These are phyloP conservation scores for Actenoides lindsayi DNA, from an alignment of 2,113 vertebrate genomes.

Conservation along the genomic window DNA sequence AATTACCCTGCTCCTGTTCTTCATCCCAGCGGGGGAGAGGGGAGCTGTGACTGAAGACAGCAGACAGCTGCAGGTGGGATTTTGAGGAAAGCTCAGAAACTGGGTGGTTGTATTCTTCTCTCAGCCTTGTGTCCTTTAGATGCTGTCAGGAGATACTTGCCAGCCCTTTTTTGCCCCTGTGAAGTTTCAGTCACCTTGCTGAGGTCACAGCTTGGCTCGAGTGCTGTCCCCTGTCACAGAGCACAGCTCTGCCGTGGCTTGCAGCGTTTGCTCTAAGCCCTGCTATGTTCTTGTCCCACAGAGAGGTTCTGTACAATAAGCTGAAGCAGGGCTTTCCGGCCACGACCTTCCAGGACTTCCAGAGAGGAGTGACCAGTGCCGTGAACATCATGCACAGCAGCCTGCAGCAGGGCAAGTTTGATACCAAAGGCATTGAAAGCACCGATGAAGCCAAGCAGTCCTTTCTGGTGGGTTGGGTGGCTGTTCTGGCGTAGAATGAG, in stretches of 20 bases:
- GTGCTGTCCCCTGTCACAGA: not conserved
- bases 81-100: not conserved
- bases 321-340: slow-evolving; percentile 93
- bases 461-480: slow-evolving; percentile 85
- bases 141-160: not conserved
- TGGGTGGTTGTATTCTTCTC: not conserved
- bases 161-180: not conserved
- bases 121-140: not conserved
- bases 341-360: slow-evolving; percentile 95
- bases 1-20: not conserved
- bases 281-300: slow-evolving; percentile 46
- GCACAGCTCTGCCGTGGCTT: not conserved
- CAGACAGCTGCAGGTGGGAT: not conserved
- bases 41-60: not conserved
- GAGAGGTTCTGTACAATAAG: slow-evolving; percentile 93
- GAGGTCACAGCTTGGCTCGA: not conserved
- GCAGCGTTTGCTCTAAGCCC: not conserved
- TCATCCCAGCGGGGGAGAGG: not conserved
- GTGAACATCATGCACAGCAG: slow-evolving; percentile 99
- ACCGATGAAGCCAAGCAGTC: slow-evolving; percentile 91
- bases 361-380: slow-evolving; percentile 96
- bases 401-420: slow-evolving; percentile 96
- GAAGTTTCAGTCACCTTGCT: not conserved
- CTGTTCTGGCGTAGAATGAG: not conserved
- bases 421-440: slow-evolving; percentile 95